Conservation (phyloP, 1,140 invertebrate species). For the Pachypeltis micranthus region DNA sequence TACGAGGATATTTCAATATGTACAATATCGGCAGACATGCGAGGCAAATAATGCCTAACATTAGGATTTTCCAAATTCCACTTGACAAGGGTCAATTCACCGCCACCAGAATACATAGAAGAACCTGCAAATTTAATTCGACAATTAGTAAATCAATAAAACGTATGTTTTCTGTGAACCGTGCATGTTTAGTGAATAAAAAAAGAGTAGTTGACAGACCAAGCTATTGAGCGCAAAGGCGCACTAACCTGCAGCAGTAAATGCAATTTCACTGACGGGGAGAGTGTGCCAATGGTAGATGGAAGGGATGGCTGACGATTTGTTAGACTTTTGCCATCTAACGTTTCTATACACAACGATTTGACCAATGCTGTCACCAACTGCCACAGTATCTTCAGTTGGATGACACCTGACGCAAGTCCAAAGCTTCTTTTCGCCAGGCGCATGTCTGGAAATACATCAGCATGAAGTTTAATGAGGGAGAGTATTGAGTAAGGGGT, state of each 20-base stretch:
- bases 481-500: no score
- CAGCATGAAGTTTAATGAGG: no score
- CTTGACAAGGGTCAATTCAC: slow-evolving; percentile 67
- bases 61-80: slow-evolving; percentile 50
- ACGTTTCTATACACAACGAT: slow-evolving; percentile 39
- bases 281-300: slow-evolving; percentile 71
- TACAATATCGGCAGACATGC: slow-evolving; percentile 54
- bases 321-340: slow-evolving; percentile 26
- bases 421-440: slow-evolving; percentile 39
- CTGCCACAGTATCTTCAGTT: slow-evolving; percentile 49
- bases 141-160: slow-evolving; percentile 1
- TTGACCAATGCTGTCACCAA: slow-evolving; percentile 54
- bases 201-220: no score
- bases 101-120: slow-evolving; percentile 60
- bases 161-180: no score
- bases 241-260: slow-evolving; percentile 51
- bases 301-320: slow-evolving; percentile 30
- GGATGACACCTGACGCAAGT: slow-evolving; percentile 61
- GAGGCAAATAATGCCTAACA: slow-evolving; percentile 53
- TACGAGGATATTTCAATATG: slow-evolving; percentile 52
- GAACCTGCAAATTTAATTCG: slow-evolving; percentile 38
- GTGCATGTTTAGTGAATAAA: no score
- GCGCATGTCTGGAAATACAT: slow-evolving; percentile 29
- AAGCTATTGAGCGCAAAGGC: no score
- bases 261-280: slow-evolving; percentile 53